phyloP scores from a whole-genome alignment of 1,140 invertebrate genomes.

The Ips typographus region DNA sequence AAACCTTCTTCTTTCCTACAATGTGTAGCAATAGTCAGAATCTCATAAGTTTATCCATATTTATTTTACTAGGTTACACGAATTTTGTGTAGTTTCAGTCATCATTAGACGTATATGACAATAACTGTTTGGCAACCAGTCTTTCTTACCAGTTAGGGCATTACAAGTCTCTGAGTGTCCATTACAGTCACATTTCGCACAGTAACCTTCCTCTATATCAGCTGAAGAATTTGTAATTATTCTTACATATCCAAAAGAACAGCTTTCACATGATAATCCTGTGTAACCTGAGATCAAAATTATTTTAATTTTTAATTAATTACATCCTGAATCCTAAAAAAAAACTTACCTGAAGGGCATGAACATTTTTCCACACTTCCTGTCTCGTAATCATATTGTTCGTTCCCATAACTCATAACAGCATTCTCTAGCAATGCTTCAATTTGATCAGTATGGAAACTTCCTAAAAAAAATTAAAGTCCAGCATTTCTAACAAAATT shows the following conservation, averaged over 20 bases:
- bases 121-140: no score
- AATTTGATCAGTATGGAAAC: constrained; percentile 92
- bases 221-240: constrained; percentile 61
- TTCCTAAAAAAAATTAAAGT: constrained; percentile 52
- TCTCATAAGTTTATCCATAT: no score
- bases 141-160: constrained; percentile 12
- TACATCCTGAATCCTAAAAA: background rate
- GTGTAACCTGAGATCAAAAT: constrained; percentile 57
- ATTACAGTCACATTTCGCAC: constrained; percentile 87
- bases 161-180: constrained; percentile 85
- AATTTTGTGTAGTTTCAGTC: no score
- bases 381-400: constrained; percentile 36
- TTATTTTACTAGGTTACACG: no score
- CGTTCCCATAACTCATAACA: constrained; percentile 33
- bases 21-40: no score
- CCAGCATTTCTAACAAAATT: background rate
- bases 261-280: constrained; percentile 83
- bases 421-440: constrained; percentile 64
- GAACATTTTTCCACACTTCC: constrained; percentile 62
- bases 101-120: no score
- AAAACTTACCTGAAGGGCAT: constrained; percentile 56
- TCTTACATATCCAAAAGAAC: constrained; percentile 81
- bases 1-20: no score
- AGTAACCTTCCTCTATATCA: constrained; percentile 56
- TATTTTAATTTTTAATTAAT: background rate